Base-by-base conservation (phyloP, 2,888 invertebrate species). In the Microctonus brassicae region DNA sequence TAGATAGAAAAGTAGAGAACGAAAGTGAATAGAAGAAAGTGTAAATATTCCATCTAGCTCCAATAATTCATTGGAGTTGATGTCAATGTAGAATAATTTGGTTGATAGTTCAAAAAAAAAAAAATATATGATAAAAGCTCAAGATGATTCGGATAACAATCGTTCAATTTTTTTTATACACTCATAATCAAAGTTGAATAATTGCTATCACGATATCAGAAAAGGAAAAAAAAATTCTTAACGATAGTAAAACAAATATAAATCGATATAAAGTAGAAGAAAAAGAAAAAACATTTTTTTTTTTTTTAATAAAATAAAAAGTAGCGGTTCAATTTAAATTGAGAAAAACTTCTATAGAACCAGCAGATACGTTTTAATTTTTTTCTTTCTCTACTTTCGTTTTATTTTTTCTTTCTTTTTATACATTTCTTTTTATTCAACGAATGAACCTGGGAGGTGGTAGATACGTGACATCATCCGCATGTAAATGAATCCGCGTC, bases 401-500 rank as follows among this genome's bases (percentile, higher is more conserved):
- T 29, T 29, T 29, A 13, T 47, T 47, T 39, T 5, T 39, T 39
- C 5, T n/a, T 39, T n/a, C 5, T 39, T n/a, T 70, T 69, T n/a
- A n/a, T n/a, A n/a, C n/a, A n/a, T 22, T 42, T 68, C 34, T 66
- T 67, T 62, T 62, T 53, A 69, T 68, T 53, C 68, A 53, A 61
- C 62, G 33, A 65, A 69, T 57, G 33, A 55, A 69, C 57, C 34
- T 58, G 64, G 29, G 24, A 42, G 67, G 34, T 62, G 42, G 42
- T 66, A 52, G 52, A n/a, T 65, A 65, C 65, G 70, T 70, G 70
- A 70, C 70, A 69, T 70, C 67, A 67, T 75, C 69, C 61, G 64
- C 69, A 69, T 73, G 72, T 71, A 68, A 72, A 72, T 73, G 67
- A 75, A 69, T 70, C 61, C 60, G 52, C 61, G 57, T 70, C 53